A percentile compares a stretch with the other conserved stretches of the same genome.
phyloP scores from a whole-genome alignment of 2,888 invertebrate species.

The Aphodius sticticus region DNA sequence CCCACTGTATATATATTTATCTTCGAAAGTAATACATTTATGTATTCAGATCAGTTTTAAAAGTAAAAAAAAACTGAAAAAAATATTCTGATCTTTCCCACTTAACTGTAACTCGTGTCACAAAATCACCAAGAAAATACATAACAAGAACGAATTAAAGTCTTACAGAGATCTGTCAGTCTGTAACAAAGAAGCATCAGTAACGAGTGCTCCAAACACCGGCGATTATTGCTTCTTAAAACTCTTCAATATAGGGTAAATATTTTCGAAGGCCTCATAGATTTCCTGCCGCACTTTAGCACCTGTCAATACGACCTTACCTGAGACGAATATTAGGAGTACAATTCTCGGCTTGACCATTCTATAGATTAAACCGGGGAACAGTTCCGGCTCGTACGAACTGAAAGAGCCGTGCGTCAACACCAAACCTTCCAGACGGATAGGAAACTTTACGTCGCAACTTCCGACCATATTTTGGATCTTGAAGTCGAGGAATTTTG shows the following conservation, averaged over 20 bases:
- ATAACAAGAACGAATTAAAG: no score
- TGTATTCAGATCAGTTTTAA: background rate
- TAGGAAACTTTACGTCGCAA: slow-evolving; percentile 87
- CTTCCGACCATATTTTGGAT: slow-evolving; percentile 89
- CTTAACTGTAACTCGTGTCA: background rate
- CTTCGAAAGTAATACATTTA: background rate
- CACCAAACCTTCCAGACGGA: slow-evolving; percentile 79
- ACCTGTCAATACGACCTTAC: slow-evolving; percentile 84
- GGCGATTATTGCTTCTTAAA: slow-evolving; percentile 68
- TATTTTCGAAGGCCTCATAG: slow-evolving; percentile 91
- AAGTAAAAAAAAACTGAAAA: background rate
- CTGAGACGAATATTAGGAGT: slow-evolving; percentile 83
- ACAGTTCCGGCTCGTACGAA: slow-evolving; percentile 84
- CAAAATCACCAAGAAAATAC: background rate
- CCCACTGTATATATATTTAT: background rate
- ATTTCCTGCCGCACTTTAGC: slow-evolving; percentile 90
- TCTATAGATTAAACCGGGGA: slow-evolving; percentile 84
- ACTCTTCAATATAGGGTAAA: slow-evolving; percentile 89
- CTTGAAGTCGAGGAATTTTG: slow-evolving; percentile 81
- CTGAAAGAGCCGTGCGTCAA: slow-evolving; percentile 82
- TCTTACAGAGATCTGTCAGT: background rate
- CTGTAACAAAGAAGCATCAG: background rate
- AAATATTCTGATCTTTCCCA: slow-evolving; percentile 4
- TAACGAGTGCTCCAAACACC: no score
- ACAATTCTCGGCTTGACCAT: slow-evolving; percentile 86